Evolutionary conservation across 2,888 invertebrate genomes (phyloP).

Genomic region (Rotaria macrura): DNA sequence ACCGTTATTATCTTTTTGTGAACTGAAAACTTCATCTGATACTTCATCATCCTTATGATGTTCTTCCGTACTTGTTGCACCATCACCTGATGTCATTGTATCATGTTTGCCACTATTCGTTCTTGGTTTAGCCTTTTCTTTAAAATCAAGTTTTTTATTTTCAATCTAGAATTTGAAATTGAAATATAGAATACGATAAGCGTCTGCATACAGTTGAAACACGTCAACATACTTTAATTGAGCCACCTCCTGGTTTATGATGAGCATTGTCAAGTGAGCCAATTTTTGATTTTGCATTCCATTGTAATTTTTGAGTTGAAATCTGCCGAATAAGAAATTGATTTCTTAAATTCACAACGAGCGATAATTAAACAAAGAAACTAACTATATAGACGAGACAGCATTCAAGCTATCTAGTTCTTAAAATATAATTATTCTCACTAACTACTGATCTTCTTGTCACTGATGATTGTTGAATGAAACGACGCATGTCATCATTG

Average conservation of each 20-base stretch:
- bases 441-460: too few species aligned
- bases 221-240: not conserved
- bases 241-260: conserved; percentile 23
- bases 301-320: conserved; percentile 24
- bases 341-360: too few species aligned
- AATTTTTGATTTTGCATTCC: conserved; percentile 29
- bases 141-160: conserved; percentile 32
- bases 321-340: too few species aligned
- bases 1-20: not conserved
- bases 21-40: not conserved
- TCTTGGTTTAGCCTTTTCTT: conserved; percentile 29
- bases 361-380: too few species aligned
- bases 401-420: too few species aligned
- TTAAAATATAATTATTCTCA: too few species aligned
- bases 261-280: conserved; percentile 29
- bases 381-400: too few species aligned
- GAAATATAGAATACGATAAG: not conserved
- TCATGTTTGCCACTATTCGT: conserved; percentile 23
- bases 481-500: too few species aligned
- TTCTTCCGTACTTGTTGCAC: not conserved
- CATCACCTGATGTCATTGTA: not conserved
- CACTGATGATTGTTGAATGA: too few species aligned
- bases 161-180: not conserved
- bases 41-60: not conserved
- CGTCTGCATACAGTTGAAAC: not conserved